Evolutionary conservation across 2,888 invertebrate genomes (phyloP).

Genomic region (Mythimna impura): DNA sequence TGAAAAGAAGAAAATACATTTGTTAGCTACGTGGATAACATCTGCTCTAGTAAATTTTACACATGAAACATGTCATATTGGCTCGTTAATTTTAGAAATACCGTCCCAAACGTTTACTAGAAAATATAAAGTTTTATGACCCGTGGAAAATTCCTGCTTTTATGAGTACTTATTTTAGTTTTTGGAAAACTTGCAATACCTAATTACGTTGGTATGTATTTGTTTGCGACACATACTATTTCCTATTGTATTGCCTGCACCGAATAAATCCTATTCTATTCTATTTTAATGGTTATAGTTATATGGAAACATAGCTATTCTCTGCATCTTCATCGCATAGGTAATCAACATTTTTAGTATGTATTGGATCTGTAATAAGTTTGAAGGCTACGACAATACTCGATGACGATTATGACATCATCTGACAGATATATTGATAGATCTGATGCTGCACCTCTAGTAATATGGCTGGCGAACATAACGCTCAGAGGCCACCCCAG

Average conservation of each 20-base stretch:
- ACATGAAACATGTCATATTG: constrained; percentile 78
- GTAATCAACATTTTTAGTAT: constrained; percentile 57
- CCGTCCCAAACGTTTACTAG: constrained; percentile 76
- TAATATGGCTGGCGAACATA: constrained; percentile 72
- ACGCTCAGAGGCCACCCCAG: constrained; percentile 60
- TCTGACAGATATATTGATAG: constrained; percentile 73
- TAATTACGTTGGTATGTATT: constrained; percentile 27
- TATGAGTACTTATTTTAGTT: constrained; percentile 66
- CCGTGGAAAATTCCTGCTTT: constrained; percentile 71
- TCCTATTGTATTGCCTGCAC: too few species aligned
- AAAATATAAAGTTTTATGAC: constrained; percentile 79
- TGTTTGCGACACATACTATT: constrained; percentile 24
- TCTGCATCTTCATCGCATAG: constrained; percentile 18
- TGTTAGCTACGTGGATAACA: constrained; percentile 64
- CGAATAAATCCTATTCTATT: too few species aligned
- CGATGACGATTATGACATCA: constrained; percentile 76
- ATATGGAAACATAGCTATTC: constrained; percentile 12
- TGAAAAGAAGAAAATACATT: constrained; percentile 90
- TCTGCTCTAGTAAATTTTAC: constrained; percentile 76
- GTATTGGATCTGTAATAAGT: constrained; percentile 54
- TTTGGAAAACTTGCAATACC: constrained; percentile 61
- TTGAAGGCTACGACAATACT: constrained; percentile 63
- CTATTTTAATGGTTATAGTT: constrained; percentile 24
- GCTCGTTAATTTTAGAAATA: constrained; percentile 76
- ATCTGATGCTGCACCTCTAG: constrained; percentile 72